Evolutionary conservation across 2,888 invertebrate species (phyloP).

Genomic region (Ommatoiulus sabulosus): DNA sequence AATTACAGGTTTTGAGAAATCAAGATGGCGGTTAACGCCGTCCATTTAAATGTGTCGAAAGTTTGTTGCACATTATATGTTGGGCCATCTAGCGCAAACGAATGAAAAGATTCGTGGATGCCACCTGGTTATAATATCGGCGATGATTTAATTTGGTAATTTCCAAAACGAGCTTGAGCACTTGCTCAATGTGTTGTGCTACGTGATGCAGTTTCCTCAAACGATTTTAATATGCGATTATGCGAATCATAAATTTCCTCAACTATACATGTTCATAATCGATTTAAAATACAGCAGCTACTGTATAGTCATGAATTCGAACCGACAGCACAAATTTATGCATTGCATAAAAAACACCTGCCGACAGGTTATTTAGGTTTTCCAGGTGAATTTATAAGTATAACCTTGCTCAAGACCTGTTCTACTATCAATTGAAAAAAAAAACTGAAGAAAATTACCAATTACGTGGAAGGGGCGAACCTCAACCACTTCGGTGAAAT

Average conservation of each 20-base stretch:
- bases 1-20: too few relatives aligned
- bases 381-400: background rate
- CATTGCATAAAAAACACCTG: background rate
- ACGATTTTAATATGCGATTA: background rate
- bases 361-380: constrained; percentile 20
- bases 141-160: too few relatives aligned
- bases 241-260: background rate
- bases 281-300: background rate
- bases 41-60: too few relatives aligned
- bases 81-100: background rate
- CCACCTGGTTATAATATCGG: background rate
- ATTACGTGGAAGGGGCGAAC: background rate
- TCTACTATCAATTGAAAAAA: background rate
- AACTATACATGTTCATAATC: background rate
- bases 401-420: background rate
- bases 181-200: background rate
- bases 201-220: background rate
- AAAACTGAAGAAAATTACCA: background rate
- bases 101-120: background rate
- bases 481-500: background rate
- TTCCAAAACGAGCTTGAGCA: background rate
- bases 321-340: background rate
- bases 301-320: background rate
- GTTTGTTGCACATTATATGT: too few relatives aligned
- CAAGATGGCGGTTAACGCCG: too few relatives aligned